These are phyloP conservation scores for Macrochelys suwanniensis DNA, from an alignment of 2,797 vertebrate genomes.

Conservation along the genomic window DNA sequence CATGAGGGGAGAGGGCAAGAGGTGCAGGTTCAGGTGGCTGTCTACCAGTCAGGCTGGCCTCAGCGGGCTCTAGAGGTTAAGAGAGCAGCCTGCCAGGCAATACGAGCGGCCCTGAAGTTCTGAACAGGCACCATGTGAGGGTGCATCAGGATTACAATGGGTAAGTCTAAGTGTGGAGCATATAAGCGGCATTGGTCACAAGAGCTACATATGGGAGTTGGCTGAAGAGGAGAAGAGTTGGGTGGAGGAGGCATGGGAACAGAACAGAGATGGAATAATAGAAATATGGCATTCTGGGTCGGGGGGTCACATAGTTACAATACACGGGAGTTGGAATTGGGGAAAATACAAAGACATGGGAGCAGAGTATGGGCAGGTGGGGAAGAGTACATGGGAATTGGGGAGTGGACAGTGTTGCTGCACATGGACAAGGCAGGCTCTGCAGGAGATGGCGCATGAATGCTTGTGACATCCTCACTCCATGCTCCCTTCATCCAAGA, in stretches of 20 bases:
- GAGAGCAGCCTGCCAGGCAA: slow-evolving; percentile 35
- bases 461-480: background rate
- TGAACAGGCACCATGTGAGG: background rate
- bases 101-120: slow-evolving; percentile 30
- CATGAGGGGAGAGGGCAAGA: slow-evolving; percentile 22
- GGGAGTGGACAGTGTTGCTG: background rate
- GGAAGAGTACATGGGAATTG: background rate
- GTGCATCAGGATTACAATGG: background rate
- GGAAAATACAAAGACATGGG: background rate
- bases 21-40: slow-evolving; percentile 35
- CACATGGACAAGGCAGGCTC: background rate
- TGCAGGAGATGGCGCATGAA: background rate
- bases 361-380: background rate
- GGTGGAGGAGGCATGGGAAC: background rate
- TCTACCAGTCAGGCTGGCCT: slow-evolving; percentile 22
- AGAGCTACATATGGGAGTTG: background rate
- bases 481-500: background rate
- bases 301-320: background rate
- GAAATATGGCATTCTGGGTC: background rate
- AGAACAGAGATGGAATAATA: background rate
- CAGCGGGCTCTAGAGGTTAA: slow-evolving; percentile 23
- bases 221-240: background rate
- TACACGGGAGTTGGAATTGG: background rate
- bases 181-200: background rate
- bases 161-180: background rate